Evolutionary conservation across 2,113 vertebrate genomes (phyloP).

Genomic region (Chaetura pelagica): DNA sequence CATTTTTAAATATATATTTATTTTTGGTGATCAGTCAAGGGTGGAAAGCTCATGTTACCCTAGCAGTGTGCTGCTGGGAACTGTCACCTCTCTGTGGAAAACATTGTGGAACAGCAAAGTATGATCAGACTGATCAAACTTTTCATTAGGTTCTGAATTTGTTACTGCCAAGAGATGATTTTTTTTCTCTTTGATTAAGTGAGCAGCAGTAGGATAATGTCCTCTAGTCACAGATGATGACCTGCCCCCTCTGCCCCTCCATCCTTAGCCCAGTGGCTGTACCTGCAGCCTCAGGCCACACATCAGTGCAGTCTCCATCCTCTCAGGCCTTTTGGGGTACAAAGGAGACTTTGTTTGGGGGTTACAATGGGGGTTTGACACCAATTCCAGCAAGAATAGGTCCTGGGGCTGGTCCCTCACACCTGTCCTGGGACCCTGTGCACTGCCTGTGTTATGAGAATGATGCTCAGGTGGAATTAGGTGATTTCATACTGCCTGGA

Average conservation of each 20-base stretch:
- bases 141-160: not conserved
- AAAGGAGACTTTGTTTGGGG: no score
- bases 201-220: not conserved
- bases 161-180: not conserved
- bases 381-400: no score
- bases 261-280: no score
- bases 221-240: not conserved
- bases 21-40: not conserved
- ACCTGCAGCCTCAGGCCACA: no score
- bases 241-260: no score
- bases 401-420: no score
- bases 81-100: not conserved
- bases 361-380: no score
- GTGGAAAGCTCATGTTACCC: not conserved
- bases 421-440: no score
- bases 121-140: not conserved
- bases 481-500: not conserved
- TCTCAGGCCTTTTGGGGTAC: no score
- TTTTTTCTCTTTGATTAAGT: not conserved
- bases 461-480: not conserved
- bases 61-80: not conserved
- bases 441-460: not conserved
- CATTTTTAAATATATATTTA: not conserved
- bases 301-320: no score
- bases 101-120: not conserved